Conservation (phyloP, 2,113 vertebrate species). For the Polypterus bichir region DNA sequence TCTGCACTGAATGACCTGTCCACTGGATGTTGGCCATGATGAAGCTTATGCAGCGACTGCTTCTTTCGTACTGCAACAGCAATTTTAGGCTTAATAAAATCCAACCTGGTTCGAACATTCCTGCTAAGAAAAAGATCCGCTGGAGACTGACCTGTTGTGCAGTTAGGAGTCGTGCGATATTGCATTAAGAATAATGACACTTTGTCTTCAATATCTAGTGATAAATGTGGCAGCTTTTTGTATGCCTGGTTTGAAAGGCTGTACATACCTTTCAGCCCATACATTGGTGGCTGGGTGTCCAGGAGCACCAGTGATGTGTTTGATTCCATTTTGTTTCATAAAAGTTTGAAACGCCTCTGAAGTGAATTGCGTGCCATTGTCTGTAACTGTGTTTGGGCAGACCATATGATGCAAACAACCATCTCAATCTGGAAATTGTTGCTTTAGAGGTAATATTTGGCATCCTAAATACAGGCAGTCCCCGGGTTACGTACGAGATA, state of each 20-base stretch:
- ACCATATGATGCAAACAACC: slow-evolving; percentile 12
- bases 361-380: slow-evolving; percentile 8
- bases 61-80: no score
- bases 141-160: slow-evolving; percentile 11
- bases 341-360: slow-evolving; percentile 12
- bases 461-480: background rate
- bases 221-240: slow-evolving; percentile 1
- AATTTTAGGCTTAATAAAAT: slow-evolving; percentile 5
- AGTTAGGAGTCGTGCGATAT: slow-evolving; percentile 9
- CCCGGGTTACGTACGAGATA: no score
- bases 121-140: no score
- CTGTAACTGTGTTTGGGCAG: slow-evolving; percentile 12
- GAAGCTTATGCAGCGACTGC: slow-evolving; percentile 5
- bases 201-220: slow-evolving; percentile 10
- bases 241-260: slow-evolving; percentile 5
- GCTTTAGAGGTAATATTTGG: slow-evolving; percentile 8
- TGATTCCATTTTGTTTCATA: slow-evolving; percentile 6
- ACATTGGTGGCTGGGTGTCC: slow-evolving; percentile 11
- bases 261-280: slow-evolving; percentile 3
- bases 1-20: slow-evolving; percentile 5
- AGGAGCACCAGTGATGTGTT: slow-evolving; percentile 9
- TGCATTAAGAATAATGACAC: slow-evolving; percentile 6
- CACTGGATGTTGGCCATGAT: background rate
- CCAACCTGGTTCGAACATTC: slow-evolving; percentile 2
- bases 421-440: slow-evolving; percentile 13